These are phyloP conservation scores for Caenorhabditis uteleia DNA, from an alignment of 2,888 invertebrate species.

Conservation along the genomic window DNA sequence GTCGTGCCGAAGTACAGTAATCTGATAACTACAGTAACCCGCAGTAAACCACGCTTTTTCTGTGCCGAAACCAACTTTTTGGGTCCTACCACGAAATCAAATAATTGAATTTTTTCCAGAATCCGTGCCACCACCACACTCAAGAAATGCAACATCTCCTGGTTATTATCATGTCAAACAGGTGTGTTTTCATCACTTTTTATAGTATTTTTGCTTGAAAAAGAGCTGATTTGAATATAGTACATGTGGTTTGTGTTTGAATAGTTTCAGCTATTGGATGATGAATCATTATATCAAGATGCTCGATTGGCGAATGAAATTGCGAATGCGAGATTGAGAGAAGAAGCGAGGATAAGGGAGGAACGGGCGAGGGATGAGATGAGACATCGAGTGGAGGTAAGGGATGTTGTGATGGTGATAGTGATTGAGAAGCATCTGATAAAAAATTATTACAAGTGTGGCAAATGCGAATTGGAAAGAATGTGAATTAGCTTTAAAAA, in stretches of 20 bases:
- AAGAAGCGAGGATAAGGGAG: slow-evolving; percentile 43
- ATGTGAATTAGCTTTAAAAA: no score
- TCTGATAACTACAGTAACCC: no score
- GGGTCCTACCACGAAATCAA: no score
- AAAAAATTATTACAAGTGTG: no score
- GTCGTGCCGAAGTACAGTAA: no score
- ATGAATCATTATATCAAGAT: slow-evolving; percentile 47
- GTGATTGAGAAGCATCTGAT: no score
- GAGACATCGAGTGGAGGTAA: not conserved
- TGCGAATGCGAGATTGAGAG: slow-evolving; percentile 40
- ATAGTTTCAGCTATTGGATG: slow-evolving; percentile 41
- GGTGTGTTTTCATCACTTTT: slow-evolving; percentile 11
- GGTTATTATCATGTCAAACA: slow-evolving; percentile 55
- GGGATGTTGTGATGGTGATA: not conserved
- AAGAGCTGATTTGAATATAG: not conserved
- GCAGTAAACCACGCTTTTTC: no score
- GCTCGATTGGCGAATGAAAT: slow-evolving; percentile 49
- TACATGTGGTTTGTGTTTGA: not conserved
- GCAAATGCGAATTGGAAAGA: no score
- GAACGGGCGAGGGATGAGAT: slow-evolving; percentile 22
- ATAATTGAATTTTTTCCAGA: slow-evolving; percentile 2
- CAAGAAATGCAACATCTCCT: slow-evolving; percentile 27
- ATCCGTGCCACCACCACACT: slow-evolving; percentile 3
- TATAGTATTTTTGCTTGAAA: not conserved
- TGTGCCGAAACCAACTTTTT: no score